A percentile compares a stretch with the other conserved stretches of the same genome.
phyloP scores from a whole-genome alignment of 2,113 vertebrate species.

The Corythoichthys haematopterus region DNA sequence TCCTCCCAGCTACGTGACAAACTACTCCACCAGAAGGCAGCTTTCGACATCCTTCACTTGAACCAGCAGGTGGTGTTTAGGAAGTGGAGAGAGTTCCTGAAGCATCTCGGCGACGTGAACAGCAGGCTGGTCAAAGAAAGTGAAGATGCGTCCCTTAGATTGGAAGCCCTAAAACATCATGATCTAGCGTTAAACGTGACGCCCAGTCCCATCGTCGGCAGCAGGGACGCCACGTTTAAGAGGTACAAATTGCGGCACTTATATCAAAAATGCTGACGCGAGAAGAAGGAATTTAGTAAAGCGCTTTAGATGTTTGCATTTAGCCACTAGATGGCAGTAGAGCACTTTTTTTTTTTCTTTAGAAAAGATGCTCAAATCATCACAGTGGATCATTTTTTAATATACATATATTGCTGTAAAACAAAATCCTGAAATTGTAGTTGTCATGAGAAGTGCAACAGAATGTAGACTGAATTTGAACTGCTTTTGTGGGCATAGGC shows the following conservation, averaged over 20 bases:
- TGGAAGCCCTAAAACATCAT: constrained; percentile 69
- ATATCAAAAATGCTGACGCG: no score
- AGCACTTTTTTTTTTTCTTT: background rate
- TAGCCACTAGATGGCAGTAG: background rate
- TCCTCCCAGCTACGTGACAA: constrained; percentile 70
- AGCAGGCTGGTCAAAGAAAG: constrained; percentile 64
- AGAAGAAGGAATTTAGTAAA: no score
- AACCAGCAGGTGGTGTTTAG: constrained; percentile 80
- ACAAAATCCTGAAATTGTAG: no score
- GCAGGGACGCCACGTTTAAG: constrained; percentile 73
- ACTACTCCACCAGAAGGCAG: constrained; percentile 83
- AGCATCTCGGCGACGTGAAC: constrained; percentile 68
- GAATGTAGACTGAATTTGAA: no score
- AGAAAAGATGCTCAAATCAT: no score
- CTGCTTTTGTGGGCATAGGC: no score
- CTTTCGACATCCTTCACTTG: constrained; percentile 83
- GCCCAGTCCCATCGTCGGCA: constrained; percentile 70
- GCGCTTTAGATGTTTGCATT: no score
- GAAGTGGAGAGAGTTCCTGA: constrained; percentile 60
- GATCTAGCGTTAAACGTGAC: constrained; percentile 56
- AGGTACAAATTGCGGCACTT: constrained; percentile 65
- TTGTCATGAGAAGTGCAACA: no score
- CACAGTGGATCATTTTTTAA: no score
- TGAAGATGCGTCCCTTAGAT: constrained; percentile 48
- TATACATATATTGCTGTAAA: no score